Percentiles rank a stretch among this genome's conserved stretches.
These are phyloP conservation scores for Brachionichthys hirsutus DNA, from an alignment of 2,113 vertebrate genomes.

Conservation along the genomic window DNA sequence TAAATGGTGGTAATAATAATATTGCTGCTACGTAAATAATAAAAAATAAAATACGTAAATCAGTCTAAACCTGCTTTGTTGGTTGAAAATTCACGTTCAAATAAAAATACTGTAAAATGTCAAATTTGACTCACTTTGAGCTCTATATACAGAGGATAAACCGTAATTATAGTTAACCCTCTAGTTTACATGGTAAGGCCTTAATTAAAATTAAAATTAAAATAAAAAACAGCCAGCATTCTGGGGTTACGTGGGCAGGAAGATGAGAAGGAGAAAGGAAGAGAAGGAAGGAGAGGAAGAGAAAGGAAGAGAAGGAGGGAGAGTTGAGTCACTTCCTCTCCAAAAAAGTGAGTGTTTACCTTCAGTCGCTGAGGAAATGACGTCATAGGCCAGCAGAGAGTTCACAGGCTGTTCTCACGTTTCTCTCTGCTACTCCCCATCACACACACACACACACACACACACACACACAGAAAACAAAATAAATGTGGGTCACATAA, in stretches of 20 bases:
- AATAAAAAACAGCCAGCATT: conserved; percentile 4
- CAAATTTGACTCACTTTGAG: no score
- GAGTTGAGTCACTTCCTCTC: conserved; percentile 74
- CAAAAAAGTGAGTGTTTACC: conserved; percentile 72
- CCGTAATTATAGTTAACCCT: no score
- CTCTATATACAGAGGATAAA: no score
- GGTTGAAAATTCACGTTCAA: no score
- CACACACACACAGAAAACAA: conserved; percentile 20
- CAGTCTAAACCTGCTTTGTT: no score
- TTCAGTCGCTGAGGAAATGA: conserved; percentile 77
- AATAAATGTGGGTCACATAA: conserved; percentile 24
- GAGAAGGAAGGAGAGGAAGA: conserved; percentile 19
- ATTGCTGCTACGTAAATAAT: no score
- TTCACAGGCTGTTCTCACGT: conserved; percentile 68
- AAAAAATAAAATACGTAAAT: no score
- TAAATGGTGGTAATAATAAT: no score
- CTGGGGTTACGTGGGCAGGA: conserved; percentile 26
- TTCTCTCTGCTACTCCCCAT: conserved; percentile 50
- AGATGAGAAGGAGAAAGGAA: conserved; percentile 19
- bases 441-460: conserved; percentile 26
- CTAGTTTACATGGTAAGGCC: no score
- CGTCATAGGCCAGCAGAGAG: conserved; percentile 58
- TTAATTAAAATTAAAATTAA: no score
- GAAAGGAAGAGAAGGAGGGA: conserved; percentile 22
- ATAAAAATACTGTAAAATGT: no score